These are phyloP conservation scores for Hetaerina titia DNA, from an alignment of 2,888 invertebrate species.

Conservation along the genomic window DNA sequence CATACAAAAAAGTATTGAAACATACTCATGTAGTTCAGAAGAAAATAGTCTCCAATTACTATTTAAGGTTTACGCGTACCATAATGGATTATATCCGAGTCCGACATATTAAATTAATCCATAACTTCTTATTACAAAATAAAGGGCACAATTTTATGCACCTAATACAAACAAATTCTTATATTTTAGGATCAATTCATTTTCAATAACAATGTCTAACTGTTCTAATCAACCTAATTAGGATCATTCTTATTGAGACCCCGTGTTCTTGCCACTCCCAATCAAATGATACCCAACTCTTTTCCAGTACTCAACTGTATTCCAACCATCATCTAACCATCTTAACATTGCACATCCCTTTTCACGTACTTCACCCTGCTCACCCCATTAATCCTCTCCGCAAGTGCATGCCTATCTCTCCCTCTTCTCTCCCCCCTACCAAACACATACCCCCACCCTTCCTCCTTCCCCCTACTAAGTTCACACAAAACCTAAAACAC, in stretches of 20 bases:
- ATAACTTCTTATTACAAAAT: too few relatives aligned
- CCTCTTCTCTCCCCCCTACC: not conserved
- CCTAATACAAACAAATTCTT: too few relatives aligned
- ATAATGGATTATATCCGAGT: too few relatives aligned
- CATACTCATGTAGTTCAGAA: too few relatives aligned
- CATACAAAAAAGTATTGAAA: too few relatives aligned
- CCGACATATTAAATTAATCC: too few relatives aligned
- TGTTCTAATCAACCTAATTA: too few relatives aligned
- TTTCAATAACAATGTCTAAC: too few relatives aligned
- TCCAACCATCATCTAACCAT: not conserved
- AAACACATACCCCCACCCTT: not conserved
- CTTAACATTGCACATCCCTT: not conserved
- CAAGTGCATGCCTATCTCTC: not conserved
- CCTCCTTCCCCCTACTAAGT: not conserved
- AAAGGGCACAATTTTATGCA: too few relatives aligned
- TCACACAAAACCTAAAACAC: not conserved
- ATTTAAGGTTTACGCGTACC: too few relatives aligned
- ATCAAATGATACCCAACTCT: not conserved
- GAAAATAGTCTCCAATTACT: too few relatives aligned
- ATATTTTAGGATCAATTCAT: too few relatives aligned
- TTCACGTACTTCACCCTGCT: not conserved
- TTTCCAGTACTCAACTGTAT: not conserved
- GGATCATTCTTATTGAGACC: not conserved
- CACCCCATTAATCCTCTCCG: not conserved
- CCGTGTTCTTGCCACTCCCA: not conserved